A percentile compares a stretch with the other conserved stretches of the same genome.
phyloP scores from a whole-genome alignment of 37 sponge, comb jelly and placozoan genomes.

The Tethya wilhelma region DNA sequence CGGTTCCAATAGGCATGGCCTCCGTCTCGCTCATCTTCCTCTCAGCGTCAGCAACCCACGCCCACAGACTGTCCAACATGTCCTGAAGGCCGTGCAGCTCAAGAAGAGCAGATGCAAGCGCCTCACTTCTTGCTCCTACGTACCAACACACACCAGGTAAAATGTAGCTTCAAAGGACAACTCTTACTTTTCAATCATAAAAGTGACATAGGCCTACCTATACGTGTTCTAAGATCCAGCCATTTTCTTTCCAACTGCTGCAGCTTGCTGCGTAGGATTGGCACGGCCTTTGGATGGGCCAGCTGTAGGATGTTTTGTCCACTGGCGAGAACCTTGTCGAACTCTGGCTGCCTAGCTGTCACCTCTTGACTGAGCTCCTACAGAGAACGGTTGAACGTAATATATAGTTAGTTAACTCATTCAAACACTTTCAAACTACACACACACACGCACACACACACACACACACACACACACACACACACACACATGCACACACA shows the following conservation, averaged over 20 bases:
- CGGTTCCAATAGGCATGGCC: constrained; percentile 66
- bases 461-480: neutral
- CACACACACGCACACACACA: neutral
- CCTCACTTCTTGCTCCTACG: constrained; percentile 60
- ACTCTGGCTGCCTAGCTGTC: constrained; percentile 58
- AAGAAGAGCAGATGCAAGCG: constrained; percentile 50
- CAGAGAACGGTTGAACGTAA: neutral
- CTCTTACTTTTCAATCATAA: neutral
- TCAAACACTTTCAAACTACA: neutral
- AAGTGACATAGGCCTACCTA: constrained; percentile 29
- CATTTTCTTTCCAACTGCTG: constrained; percentile 75
- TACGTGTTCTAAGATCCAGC: constrained; percentile 38
- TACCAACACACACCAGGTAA: neutral
- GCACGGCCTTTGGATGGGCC: constrained; percentile 76
- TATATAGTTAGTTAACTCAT: neutral
- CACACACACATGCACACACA: neutral
- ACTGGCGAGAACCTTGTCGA: constrained; percentile 51
- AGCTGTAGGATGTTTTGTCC: constrained; percentile 67
- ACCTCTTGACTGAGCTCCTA: constrained; percentile 69
- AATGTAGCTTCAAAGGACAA: neutral
- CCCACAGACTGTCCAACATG: constrained; percentile 72
- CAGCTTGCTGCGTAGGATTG: constrained; percentile 55
- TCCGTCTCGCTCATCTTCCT: constrained; percentile 57
- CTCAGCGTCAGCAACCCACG: constrained; percentile 87
- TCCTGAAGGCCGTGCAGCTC: constrained; percentile 83